Evolutionary conservation across 2,113 vertebrate species (phyloP).

Genomic region (Cyprinodon brontotheroides): DNA sequence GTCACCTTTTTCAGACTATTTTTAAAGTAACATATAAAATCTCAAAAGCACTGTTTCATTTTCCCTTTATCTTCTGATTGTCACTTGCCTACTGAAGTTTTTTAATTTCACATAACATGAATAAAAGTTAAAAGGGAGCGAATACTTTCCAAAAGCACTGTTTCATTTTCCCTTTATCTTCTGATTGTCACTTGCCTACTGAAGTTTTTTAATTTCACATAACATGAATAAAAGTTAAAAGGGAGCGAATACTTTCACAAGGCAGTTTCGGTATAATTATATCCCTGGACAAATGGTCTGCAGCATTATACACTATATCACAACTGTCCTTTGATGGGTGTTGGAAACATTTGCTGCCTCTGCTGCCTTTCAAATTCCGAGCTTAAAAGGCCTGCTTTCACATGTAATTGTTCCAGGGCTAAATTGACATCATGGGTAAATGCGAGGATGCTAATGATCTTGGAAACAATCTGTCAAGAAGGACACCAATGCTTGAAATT

Average conservation of each 20-base stretch:
- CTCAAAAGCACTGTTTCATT: too few species aligned
- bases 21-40: background rate
- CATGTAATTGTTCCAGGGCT: slow-evolving; percentile 33
- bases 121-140: background rate
- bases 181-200: too few species aligned
- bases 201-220: too few species aligned
- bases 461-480: slow-evolving; percentile 47
- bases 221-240: too few species aligned
- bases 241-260: background rate
- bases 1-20: background rate
- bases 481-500: slow-evolving; percentile 62
- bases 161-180: too few species aligned
- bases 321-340: slow-evolving; percentile 20
- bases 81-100: background rate
- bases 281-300: background rate
- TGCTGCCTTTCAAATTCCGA: slow-evolving; percentile 47
- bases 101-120: background rate
- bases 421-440: slow-evolving; percentile 38
- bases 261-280: background rate
- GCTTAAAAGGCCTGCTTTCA: slow-evolving; percentile 20
- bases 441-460: slow-evolving; percentile 55
- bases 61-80: background rate
- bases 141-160: too few species aligned
- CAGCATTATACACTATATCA: slow-evolving; percentile 14
- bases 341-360: slow-evolving; percentile 50